A percentile compares a stretch with the other conserved stretches of the same genome.
These are phyloP conservation scores for Leptinotarsa undecemlineata DNA, from an alignment of 1,140 invertebrate species.

Conservation along the genomic window DNA sequence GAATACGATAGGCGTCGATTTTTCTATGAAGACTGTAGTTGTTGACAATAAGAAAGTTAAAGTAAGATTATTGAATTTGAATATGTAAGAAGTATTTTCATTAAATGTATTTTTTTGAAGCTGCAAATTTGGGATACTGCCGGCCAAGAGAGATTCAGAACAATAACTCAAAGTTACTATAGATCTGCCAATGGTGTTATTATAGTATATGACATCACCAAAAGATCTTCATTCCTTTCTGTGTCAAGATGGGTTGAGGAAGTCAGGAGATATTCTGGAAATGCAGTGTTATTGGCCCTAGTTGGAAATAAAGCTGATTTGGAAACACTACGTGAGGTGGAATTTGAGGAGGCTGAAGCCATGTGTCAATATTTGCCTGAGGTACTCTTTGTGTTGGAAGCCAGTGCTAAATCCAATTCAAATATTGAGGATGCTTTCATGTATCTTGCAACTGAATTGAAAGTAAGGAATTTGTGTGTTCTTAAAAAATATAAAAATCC, in stretches of 20 bases:
- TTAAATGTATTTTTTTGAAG: constrained; percentile 48
- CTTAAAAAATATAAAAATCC: constrained; percentile 17
- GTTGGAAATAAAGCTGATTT: constrained; percentile 93
- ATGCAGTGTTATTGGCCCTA: constrained; percentile 84
- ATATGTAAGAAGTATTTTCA: background rate
- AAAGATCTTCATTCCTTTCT: constrained; percentile 85
- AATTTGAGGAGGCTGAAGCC: constrained; percentile 79
- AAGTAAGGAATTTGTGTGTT: constrained; percentile 60
- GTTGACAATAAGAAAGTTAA: constrained; percentile 93
- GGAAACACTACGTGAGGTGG: constrained; percentile 78
- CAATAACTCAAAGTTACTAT: constrained; percentile 94
- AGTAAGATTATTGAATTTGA: constrained; percentile 60
- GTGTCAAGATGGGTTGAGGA: constrained; percentile 93
- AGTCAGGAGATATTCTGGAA: constrained; percentile 85
- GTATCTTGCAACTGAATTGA: constrained; percentile 83
- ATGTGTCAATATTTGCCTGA: constrained; percentile 84
- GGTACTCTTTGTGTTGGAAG: constrained; percentile 84
- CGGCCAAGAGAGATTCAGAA: constrained; percentile 88
- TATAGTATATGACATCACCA: constrained; percentile 94
- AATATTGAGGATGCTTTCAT: constrained; percentile 92
- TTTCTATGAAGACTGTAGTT: constrained; percentile 93
- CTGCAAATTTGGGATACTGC: constrained; percentile 95
- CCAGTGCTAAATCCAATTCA: constrained; percentile 91
- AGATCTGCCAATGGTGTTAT: constrained; percentile 90
- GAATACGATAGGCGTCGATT: constrained; percentile 94